Evolutionary conservation across 2,797 vertebrate species (phyloP).

Genomic region (Gastrophryne carolinensis): DNA sequence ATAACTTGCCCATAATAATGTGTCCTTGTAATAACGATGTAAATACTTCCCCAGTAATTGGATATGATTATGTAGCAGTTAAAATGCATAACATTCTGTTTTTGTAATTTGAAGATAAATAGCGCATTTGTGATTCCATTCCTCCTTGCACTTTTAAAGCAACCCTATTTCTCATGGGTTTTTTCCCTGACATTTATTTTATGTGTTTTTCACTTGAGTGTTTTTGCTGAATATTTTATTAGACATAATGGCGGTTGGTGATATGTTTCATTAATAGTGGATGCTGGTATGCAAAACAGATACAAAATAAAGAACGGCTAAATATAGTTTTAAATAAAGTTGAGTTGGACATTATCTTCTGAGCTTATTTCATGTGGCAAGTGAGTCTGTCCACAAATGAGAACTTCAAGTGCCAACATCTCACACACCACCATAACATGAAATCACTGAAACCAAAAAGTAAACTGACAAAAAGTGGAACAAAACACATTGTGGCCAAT

Average conservation of each 20-base stretch:
- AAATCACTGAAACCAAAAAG: no score
- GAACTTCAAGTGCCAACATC: no score
- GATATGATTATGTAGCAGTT: constrained; percentile 44
- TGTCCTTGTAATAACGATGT: constrained; percentile 24
- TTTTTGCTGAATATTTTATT: neutral
- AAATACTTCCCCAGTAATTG: constrained; percentile 32
- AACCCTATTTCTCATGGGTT: neutral
- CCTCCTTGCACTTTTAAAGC: neutral
- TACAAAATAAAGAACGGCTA: no score
- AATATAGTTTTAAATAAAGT: no score
- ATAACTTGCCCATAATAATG: constrained; percentile 32
- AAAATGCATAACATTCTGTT: constrained; percentile 45
- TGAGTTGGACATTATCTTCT: no score
- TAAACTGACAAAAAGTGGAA: no score
- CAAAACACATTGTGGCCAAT: no score
- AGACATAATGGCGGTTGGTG: no score
- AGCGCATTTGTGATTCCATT: neutral
- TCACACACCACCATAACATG: no score
- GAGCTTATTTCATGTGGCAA: no score
- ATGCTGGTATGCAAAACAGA: neutral
- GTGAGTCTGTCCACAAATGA: no score
- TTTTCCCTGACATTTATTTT: neutral
- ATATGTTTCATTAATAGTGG: no score
- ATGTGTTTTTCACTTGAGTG: neutral
- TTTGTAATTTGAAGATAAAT: constrained; percentile 42